These are phyloP conservation scores for Ooceraea biroi DNA, from an alignment of 1,140 invertebrate species.

Conservation along the genomic window DNA sequence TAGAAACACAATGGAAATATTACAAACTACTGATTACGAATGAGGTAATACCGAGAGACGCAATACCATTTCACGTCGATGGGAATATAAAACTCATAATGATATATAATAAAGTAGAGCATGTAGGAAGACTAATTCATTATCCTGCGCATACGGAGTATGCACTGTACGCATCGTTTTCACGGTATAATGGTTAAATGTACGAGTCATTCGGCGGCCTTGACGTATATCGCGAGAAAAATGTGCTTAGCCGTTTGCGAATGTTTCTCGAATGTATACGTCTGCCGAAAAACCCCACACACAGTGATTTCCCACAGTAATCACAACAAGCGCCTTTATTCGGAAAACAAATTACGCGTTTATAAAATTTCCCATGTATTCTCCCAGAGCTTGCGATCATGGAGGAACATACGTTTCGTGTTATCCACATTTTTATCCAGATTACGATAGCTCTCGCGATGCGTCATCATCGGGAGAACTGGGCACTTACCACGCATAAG, in stretches of 20 bases:
- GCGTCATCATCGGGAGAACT: slow-evolving; percentile 24
- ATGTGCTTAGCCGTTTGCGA: slow-evolving; percentile 5
- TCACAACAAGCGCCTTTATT: neutral
- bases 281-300: neutral
- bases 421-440: slow-evolving; percentile 17
- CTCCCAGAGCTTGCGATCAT: too few relatives aligned
- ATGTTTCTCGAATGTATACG: neutral
- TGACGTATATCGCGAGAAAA: slow-evolving; percentile 33
- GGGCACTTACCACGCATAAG: too few relatives aligned
- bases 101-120: neutral
- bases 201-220: slow-evolving; percentile 44
- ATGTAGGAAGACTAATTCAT: too few relatives aligned
- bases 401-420: neutral
- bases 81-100: neutral
- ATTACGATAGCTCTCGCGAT: slow-evolving; percentile 24
- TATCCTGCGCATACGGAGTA: neutral
- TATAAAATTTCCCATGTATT: too few relatives aligned
- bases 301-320: neutral
- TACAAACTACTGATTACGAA: neutral
- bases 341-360: neutral
- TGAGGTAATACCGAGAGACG: neutral
- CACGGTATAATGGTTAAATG: slow-evolving; percentile 29
- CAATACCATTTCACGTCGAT: neutral
- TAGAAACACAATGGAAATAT: neutral
- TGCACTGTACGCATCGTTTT: slow-evolving; percentile 18